Evolutionary conservation across 2,888 invertebrate species (phyloP), one percentile per base, ranked within the genome.

Genomic region (Aphrophora alni): DNA sequence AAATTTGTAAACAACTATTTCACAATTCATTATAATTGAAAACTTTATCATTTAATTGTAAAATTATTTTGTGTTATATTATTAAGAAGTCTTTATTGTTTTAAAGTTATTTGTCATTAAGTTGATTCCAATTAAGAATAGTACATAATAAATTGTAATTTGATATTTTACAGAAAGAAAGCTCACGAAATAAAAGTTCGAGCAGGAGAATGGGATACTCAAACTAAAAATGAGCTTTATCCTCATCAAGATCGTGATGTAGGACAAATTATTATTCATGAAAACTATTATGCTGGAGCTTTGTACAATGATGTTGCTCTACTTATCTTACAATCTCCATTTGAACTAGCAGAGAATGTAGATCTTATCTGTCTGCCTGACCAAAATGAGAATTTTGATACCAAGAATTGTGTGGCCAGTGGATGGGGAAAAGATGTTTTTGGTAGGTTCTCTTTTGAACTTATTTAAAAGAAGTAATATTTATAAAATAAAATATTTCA

Each of bases 141-240:
- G n/a, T n/a, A n/a, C n/a, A n/a, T n/a, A n/a, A n/a, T n/a, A n/a
- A n/a, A n/a, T n/a, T n/a, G n/a, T n/a, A n/a, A n/a, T n/a, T n/a
- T n/a, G n/a, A 59, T 21, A 10, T 21, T 21, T 59, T 59, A 21
- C 21, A 59, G 59, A 21, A 59, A 59, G 21, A 21, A 59, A 21
- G 59, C 59, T 21, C 21, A 21, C 21, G 59, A 59, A 59, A 21
- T 59, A 59, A 59, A 21, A 38, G 89, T 93, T 1, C 89, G 95
- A 2, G 93, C 94, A 0, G 96, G 96, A 0, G 96, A 96, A 87
- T 96, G 96, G 95, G 95, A 96, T 88, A 93, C 95, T 0, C 94
- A 95, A 88, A 94, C 94, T 0, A 89, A 89, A 0, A 92, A 92
- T 82, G 96, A 96, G 87, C 89, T 93, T 10, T 90, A 91, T 77